Evolutionary conservation across 2,888 invertebrate species (phyloP).

Genomic region (Dryomyza anilis): DNA sequence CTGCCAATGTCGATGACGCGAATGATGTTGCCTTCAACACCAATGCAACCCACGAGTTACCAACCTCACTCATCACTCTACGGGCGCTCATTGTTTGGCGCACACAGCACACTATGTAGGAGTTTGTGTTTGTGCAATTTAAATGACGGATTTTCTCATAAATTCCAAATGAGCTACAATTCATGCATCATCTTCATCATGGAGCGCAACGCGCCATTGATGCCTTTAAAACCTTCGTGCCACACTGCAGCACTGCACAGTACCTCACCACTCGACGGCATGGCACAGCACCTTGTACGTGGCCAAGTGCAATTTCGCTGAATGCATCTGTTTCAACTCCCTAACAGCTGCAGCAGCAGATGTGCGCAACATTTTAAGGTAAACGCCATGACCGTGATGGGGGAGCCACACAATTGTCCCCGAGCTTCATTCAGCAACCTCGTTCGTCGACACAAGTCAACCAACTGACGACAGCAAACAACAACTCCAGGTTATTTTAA

Average conservation of each 20-base stretch:
- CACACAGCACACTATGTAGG: neutral
- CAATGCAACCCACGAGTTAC: neutral
- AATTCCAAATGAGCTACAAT: constrained; percentile 25
- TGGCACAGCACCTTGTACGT: too few species aligned
- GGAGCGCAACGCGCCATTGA: too few species aligned
- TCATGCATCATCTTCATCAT: too few species aligned
- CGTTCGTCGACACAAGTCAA: constrained; percentile 3
- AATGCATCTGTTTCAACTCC: neutral
- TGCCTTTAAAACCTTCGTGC: too few species aligned
- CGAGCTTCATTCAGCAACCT: neutral
- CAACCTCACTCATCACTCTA: neutral
- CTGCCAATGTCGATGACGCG: neutral
- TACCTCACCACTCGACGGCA: neutral
- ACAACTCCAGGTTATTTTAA: neutral
- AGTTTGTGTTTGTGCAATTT: constrained; percentile 11
- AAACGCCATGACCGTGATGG: neutral
- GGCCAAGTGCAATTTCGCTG: neutral
- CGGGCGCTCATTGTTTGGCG: neutral
- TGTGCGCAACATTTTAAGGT: constrained; percentile 13
- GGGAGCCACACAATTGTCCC: neutral
- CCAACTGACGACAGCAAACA: constrained; percentile 15
- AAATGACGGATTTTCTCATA: constrained; percentile 28
- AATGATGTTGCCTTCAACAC: neutral
- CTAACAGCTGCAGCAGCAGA: constrained; percentile 2
- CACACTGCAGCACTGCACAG: too few species aligned